These are phyloP conservation scores for Morpho achilles DNA, from an alignment of 2,888 invertebrate genomes.

Conservation along the genomic window DNA sequence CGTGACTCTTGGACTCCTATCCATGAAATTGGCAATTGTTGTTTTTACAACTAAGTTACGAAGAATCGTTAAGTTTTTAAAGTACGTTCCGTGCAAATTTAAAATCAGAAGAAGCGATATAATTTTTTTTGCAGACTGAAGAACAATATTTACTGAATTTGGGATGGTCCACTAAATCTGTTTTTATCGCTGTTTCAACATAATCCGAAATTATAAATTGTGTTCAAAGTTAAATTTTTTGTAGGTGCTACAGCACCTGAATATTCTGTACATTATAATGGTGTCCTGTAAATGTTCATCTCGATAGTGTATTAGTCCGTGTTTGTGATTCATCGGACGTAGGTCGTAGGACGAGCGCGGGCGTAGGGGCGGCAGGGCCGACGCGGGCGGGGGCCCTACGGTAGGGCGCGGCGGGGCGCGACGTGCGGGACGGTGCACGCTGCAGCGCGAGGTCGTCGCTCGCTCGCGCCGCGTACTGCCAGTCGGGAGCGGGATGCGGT, in stretches of 20 bases:
- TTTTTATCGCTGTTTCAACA: too few relatives aligned
- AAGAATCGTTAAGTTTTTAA: slow-evolving; percentile 4
- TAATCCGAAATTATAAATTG: too few relatives aligned
- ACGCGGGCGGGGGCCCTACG: slow-evolving; percentile 40
- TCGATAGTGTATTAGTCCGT: slow-evolving; percentile 29
- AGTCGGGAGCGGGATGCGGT: slow-evolving; percentile 80
- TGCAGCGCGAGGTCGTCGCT: slow-evolving; percentile 77
- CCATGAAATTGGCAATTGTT: slow-evolving; percentile 9
- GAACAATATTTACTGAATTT: too few relatives aligned
- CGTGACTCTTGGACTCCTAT: neutral
- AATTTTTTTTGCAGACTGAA: neutral
- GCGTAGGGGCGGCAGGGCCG: slow-evolving; percentile 41
- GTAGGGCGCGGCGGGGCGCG: slow-evolving; percentile 46
- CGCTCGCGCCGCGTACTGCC: slow-evolving; percentile 60
- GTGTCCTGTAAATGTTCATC: slow-evolving; percentile 38
- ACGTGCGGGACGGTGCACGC: slow-evolving; percentile 65
- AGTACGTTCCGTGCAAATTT: neutral
- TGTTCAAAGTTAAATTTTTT: slow-evolving; percentile 22
- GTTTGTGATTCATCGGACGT: slow-evolving; percentile 68
- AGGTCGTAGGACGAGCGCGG: slow-evolving; percentile 53
- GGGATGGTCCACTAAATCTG: too few relatives aligned
- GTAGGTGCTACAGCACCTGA: slow-evolving; percentile 29
- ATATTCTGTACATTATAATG: slow-evolving; percentile 22
- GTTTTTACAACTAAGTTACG: slow-evolving; percentile 2
- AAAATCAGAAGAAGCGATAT: neutral